Evolutionary conservation across 2,797 vertebrate species (phyloP).

Genomic region (Enteromius argenteus): DNA sequence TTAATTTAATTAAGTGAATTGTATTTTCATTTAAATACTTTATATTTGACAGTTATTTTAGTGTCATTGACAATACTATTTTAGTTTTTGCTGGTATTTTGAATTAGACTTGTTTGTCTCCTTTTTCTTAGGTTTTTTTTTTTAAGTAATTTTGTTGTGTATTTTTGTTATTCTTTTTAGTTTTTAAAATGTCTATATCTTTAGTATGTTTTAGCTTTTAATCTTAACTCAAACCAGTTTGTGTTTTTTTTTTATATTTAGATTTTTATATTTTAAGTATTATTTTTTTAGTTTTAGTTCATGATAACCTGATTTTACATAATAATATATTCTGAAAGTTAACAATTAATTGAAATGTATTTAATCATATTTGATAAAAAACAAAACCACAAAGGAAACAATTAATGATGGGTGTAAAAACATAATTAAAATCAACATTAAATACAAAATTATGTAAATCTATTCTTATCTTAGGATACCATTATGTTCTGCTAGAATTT

Average conservation of each 20-base stretch:
- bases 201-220: neutral
- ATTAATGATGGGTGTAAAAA: too few species aligned
- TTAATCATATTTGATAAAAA: too few species aligned
- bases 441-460: neutral
- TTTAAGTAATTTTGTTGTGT: neutral
- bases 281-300: neutral
- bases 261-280: neutral
- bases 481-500: too few species aligned
- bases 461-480: neutral
- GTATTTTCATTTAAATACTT: neutral
- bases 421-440: too few species aligned
- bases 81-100: neutral
- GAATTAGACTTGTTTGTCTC: neutral
- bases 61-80: neutral
- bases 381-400: too few species aligned
- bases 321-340: neutral
- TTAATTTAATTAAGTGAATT: neutral
- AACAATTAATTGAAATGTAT: neutral
- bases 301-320: neutral
- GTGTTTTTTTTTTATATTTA: neutral
- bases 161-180: neutral
- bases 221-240: neutral
- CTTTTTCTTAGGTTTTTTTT: neutral
- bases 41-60: neutral
- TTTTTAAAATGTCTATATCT: neutral